Base-by-base conservation (phyloP, 2,888 invertebrate genomes). In the Cerastoderma edule region DNA sequence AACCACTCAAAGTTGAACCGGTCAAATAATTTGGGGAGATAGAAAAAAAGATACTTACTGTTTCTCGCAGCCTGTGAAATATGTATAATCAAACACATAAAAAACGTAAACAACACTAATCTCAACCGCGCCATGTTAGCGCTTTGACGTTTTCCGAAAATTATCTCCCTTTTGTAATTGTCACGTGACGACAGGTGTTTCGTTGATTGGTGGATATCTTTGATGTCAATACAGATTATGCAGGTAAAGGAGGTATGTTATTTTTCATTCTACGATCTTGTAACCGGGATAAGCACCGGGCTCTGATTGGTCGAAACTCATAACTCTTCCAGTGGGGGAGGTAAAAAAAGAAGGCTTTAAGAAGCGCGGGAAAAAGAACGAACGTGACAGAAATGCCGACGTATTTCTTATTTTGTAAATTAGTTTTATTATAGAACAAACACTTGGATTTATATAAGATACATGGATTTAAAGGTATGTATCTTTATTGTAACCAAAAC, bases 111-210 rank as follows among this genome's bases (percentile, higher is more conserved):
- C 44, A 60, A 44, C 35, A 57, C 67, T 65, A 57, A 28, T 35
- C 71, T 67, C 30, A 68, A 72, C 54, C 76, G 83, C 78, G 80
- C 83, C 83, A 83, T 83, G 68, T 64, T 75, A 69, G 70, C 71
- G 67, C 66, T 39, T 56, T n/a, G 32, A 64, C 50, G 44, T 53
- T 50, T 16, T 64, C n/a, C n/a, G 27, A 32, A 39, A 48, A 64
- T 80, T 80, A 72, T 28, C 60, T 77, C 77, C 80, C 80, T 63
- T 80, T 30, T 1, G 3, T 50, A 33, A 24, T 16, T 24, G 75
- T 72, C 80, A 77, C 77, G 70, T 78, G 77, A 75, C 63, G 50
- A 24, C 13, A 16, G 32, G 2, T 28, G 24, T 50, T 28, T 33
- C 39, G n/a, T 50, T 66, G 50, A 66, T 50, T 66, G 66, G 66